phyloP scores from a whole-genome alignment of 2,113 vertebrate species.

The Onychostoma macrolepis region DNA sequence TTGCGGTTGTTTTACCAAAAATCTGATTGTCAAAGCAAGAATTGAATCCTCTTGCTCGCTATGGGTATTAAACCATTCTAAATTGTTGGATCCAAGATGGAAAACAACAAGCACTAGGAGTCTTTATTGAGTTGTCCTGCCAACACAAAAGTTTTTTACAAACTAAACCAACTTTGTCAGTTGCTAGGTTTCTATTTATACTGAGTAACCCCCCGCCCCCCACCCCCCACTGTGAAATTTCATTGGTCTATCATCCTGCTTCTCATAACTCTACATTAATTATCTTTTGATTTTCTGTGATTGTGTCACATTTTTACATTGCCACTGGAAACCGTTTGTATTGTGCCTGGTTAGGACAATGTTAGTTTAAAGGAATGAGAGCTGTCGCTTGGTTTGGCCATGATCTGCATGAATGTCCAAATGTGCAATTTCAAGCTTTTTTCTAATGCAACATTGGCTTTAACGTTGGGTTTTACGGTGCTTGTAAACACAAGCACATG shows the following conservation, averaged over 20 bases:
- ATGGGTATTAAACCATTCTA: neutral
- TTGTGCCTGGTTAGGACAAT: neutral
- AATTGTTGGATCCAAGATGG: neutral
- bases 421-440: slow-evolving; percentile 2
- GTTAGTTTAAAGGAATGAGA: neutral
- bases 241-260: neutral
- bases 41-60: too few relatives aligned
- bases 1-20: too few relatives aligned
- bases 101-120: neutral
- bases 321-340: neutral
- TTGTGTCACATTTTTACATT: neutral
- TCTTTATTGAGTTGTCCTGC: neutral
- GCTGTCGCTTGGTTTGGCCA: neutral
- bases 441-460: neutral
- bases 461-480: neutral
- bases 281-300: neutral
- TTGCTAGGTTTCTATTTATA: neutral
- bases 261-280: neutral
- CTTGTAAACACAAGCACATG: neutral
- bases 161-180: neutral
- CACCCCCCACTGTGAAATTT: neutral
- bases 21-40: too few relatives aligned
- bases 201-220: neutral
- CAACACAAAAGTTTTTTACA: neutral
- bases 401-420: neutral